Conservation (phyloP, 2,888 invertebrate species). For the Sarcophaga carnaria region DNA sequence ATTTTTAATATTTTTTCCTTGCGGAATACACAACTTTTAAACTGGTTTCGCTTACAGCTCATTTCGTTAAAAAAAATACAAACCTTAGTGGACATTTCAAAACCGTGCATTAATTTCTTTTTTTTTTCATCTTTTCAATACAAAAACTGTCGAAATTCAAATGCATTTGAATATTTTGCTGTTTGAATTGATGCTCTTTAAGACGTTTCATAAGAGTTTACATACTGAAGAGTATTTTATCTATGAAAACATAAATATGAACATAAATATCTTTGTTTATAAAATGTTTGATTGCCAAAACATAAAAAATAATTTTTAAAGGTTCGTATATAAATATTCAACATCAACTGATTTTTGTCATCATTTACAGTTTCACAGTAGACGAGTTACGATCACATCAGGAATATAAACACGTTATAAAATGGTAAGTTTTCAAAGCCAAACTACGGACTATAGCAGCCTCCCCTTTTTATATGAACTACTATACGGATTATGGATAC, state of each 20-base stretch:
- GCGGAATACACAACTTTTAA: background rate
- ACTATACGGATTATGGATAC: background rate
- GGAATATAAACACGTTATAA: background rate
- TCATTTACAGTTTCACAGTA: conserved; percentile 55
- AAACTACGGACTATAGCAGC: conserved; percentile 2
- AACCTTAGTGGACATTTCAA: conserved; percentile 36
- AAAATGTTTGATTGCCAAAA: no score
- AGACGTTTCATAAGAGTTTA: background rate
- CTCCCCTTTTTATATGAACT: no score
- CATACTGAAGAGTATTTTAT: background rate
- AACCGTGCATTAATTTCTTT: conserved; percentile 20
- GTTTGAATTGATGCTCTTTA: background rate
- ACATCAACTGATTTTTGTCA: conserved; percentile 1
- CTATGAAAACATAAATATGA: background rate
- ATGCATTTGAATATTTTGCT: background rate
- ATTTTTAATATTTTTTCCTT: conserved; percentile 19
- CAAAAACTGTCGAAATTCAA: background rate
- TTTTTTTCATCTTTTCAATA: background rate
- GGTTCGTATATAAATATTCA: conserved; percentile 67
- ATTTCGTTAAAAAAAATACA: background rate
- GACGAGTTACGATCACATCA: conserved; percentile 48
- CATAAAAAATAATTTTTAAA: background rate
- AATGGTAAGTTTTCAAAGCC: conserved; percentile 59
- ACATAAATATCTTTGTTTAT: no score
- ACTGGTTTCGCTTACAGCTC: conserved; percentile 10